Percentiles rank a stretch among this genome's conserved stretches.
Evolutionary conservation across 1,140 invertebrate genomes (phyloP).

Genomic region (Yoshiicerus persimilis): DNA sequence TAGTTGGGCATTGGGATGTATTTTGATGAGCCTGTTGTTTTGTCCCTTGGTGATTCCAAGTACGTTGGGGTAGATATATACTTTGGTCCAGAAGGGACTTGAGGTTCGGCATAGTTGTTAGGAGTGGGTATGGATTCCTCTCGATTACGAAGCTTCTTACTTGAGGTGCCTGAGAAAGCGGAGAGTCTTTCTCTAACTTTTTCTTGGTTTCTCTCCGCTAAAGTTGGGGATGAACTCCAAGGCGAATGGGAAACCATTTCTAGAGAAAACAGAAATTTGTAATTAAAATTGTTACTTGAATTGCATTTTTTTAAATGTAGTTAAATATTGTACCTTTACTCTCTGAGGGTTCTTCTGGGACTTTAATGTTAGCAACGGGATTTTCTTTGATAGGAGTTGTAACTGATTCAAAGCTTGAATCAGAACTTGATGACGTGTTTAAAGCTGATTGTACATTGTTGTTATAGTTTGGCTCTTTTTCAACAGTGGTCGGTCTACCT

Average conservation of each 20-base stretch:
- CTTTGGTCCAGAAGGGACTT: not conserved
- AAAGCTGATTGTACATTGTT: constrained; percentile 4
- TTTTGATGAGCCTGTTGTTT: not conserved
- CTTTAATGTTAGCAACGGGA: not conserved
- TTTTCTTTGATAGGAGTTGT: not conserved
- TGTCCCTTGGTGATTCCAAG: not conserved
- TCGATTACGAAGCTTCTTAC: not conserved
- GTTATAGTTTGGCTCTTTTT: constrained; percentile 8
- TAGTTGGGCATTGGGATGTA: not conserved
- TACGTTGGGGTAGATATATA: not conserved
- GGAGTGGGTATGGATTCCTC: not conserved
- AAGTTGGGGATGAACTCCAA: constrained; percentile 68
- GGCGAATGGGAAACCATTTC: constrained; percentile 47
- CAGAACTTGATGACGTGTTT: constrained; percentile 17
- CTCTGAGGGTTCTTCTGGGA: not conserved
- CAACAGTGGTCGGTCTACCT: not conserved
- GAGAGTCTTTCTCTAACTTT: constrained; percentile 70
- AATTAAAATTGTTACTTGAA: constrained; percentile 48
- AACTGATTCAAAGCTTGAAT: not conserved
- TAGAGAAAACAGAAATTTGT: not conserved
- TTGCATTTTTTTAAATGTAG: too few relatives aligned
- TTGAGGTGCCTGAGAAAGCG: not conserved
- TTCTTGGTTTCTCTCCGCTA: constrained; percentile 71
- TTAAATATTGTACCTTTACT: not conserved
- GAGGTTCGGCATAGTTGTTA: not conserved